phyloP scores from a whole-genome alignment of 2,888 invertebrate species.

The Scaptomyza caliginosa region DNA sequence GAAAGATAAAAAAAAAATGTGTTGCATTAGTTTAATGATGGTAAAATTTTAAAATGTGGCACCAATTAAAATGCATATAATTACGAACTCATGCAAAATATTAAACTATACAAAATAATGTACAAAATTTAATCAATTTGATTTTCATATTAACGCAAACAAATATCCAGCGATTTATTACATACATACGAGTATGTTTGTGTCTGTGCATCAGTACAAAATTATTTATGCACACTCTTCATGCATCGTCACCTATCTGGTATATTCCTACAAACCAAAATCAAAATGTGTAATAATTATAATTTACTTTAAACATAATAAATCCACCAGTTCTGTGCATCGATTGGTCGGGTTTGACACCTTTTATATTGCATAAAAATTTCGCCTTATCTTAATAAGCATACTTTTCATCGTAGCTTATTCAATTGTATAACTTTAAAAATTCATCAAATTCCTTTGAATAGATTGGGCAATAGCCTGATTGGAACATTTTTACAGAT shows the following conservation, averaged over 20 bases:
- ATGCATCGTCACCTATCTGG: conserved; percentile 25
- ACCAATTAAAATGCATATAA: conserved; percentile 42
- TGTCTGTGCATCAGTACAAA: conserved; percentile 8
- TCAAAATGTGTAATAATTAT: conserved; percentile 46
- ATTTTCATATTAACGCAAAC: conserved; percentile 28
- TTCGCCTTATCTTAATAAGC: not conserved
- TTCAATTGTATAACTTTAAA: not conserved
- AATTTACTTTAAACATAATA: conserved; percentile 41
- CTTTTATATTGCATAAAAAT: conserved; percentile 5
- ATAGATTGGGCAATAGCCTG: not conserved
- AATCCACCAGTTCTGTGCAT: conserved; percentile 16
- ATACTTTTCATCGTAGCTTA: not conserved
- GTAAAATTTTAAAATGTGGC: conserved; percentile 44
- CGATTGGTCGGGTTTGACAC: conserved; percentile 16
- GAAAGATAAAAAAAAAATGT: conserved; percentile 39
- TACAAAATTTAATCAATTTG: conserved; percentile 53
- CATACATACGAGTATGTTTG: too few species aligned
- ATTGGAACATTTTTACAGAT: not conserved
- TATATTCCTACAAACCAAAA: conserved; percentile 40
- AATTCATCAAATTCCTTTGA: not conserved
- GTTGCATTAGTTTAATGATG: conserved; percentile 46
- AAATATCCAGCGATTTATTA: not conserved
- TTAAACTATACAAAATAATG: conserved; percentile 59
- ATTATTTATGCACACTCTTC: conserved; percentile 2
- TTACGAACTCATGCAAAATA: conserved; percentile 55